Evolutionary conservation across 2,888 invertebrate species (phyloP), one percentile per base, ranked within the genome.

Genomic region (Orthonychiurus folsomi): DNA sequence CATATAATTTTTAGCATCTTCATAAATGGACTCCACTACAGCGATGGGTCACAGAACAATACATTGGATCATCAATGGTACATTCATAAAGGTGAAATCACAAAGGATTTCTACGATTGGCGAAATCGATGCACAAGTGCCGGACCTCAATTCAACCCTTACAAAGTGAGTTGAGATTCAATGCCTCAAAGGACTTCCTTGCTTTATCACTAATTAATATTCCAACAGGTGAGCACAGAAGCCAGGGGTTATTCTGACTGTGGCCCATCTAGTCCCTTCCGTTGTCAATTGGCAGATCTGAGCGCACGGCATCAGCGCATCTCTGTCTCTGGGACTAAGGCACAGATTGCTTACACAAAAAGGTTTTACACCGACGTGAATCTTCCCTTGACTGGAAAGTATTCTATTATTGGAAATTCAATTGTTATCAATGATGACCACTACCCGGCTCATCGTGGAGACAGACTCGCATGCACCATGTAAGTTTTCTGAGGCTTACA

Each of bases 61-160:
- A 79, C 80, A 1, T 65, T 69, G 2, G 75, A 76, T 37, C 80
- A 80, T 72, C 79, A 89, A 68, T 94, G 93, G 93, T 87, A 87
- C 15, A 81, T 94, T 21, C 89, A 93, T 76, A 85, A 84, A 63
- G 79, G 82, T 68, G 81, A 88, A 0, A 89, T 92, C 0, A 91
- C 89, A 21, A 84, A 83, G 65, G 94, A 94, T 78, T 93, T 87
- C 78, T 92, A 92, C 77, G 89, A 91, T 77, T 93, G 93, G 93
- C 87, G 87, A 27, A 85, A 82, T 53, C 80, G 93, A 48, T 93
- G 93, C 75, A 78, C 89, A 12, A 89, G 89, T 70, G 83, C 89
- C 0, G 92, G 89, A 3, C 75, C 75, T 0, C 79, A 85, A n/a
- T 89, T 81, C 75, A 89, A 93, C 78, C 93, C 93, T 0, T 85